A percentile compares a stretch with the other conserved stretches of the same genome.
phyloP scores from a whole-genome alignment of 2,113 vertebrate species.

The Athene cunicularia region DNA sequence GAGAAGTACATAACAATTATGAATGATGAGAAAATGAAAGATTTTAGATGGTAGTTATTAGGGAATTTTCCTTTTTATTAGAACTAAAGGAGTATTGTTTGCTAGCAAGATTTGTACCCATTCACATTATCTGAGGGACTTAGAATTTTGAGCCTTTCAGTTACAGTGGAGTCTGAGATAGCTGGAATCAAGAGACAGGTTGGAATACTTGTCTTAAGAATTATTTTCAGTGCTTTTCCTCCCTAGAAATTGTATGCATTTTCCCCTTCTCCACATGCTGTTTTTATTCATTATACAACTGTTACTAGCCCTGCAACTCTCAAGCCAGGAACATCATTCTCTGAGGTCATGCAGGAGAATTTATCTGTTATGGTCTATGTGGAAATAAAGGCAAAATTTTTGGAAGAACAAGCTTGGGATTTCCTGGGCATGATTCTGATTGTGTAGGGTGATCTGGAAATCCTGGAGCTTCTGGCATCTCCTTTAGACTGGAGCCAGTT shows the following conservation, averaged over 20 bases:
- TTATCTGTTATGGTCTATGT: not conserved
- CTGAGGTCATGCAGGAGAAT: not conserved
- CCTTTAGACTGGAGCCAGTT: not conserved
- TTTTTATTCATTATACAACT: not conserved
- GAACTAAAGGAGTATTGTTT: not conserved
- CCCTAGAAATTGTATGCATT: not conserved
- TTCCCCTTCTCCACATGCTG: not conserved
- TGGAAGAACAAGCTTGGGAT: not conserved
- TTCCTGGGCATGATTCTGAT: conserved; percentile 65
- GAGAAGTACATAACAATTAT: not conserved
- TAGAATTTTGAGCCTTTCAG: not conserved
- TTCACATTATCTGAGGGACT: not conserved
- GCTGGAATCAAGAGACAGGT: not conserved
- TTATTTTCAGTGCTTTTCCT: not conserved
- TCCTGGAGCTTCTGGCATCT: not conserved
- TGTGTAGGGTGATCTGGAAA: conserved; percentile 50
- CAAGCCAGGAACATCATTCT: not conserved
- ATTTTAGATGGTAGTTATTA: not conserved
- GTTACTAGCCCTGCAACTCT: not conserved
- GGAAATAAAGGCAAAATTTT: conserved; percentile 64
- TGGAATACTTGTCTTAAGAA: not conserved
- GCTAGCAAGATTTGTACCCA: not conserved
- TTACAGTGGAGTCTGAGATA: not conserved
- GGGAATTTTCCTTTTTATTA: not conserved
- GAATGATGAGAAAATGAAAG: not conserved